phyloP scores from a whole-genome alignment of 2,113 vertebrate genomes.

The Lepus europaeus region DNA sequence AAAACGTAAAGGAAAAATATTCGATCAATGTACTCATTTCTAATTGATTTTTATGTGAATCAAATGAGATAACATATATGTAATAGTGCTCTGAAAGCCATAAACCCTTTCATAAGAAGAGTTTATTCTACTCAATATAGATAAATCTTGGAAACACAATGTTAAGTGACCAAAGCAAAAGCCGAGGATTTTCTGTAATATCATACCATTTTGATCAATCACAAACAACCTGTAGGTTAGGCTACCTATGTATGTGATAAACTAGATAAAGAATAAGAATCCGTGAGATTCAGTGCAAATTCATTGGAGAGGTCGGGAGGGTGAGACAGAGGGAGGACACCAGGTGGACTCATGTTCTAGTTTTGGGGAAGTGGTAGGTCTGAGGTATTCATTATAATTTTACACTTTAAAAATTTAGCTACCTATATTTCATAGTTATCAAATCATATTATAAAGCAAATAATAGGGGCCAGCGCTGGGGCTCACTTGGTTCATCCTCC shows the following conservation, averaged over 20 bases:
- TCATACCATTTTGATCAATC: neutral
- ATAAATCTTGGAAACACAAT: neutral
- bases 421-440: neutral
- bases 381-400: neutral
- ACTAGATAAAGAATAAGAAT: neutral
- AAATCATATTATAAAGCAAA: constrained; percentile 11
- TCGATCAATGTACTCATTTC: neutral
- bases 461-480: neutral
- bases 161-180: neutral
- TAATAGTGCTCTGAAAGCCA: neutral
- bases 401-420: neutral
- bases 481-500: no score
- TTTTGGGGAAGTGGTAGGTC: neutral
- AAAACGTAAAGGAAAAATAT: neutral
- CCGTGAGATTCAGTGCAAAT: neutral
- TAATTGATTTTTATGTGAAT: neutral
- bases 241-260: neutral
- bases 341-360: neutral
- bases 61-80: neutral
- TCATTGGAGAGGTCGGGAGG: neutral
- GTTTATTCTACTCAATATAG: neutral
- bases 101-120: constrained; percentile 17
- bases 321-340: neutral
- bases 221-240: neutral
- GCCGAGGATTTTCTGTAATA: neutral